These are phyloP conservation scores for Drosophila persimilis DNA, from an alignment of 1,140 invertebrate species.

Conservation along the genomic window DNA sequence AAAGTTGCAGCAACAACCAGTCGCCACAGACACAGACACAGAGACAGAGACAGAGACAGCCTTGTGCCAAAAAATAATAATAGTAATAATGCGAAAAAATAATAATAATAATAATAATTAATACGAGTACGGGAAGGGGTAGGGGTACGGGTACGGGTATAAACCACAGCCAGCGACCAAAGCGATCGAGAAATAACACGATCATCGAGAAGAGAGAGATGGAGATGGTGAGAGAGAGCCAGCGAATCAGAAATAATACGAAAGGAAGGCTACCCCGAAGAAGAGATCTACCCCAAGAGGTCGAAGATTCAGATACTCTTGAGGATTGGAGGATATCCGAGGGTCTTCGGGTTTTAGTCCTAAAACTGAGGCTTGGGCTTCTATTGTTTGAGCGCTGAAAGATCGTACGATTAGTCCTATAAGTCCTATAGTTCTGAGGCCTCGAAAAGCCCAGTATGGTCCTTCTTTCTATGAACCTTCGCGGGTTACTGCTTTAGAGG, in stretches of 20 bases:
- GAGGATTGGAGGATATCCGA: too few relatives aligned
- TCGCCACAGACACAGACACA: constrained; percentile 50
- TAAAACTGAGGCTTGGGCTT: too few relatives aligned
- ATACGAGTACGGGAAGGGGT: constrained; percentile 14
- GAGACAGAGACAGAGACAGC: constrained; percentile 52
- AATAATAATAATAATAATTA: constrained; percentile 45
- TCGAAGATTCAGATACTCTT: too few relatives aligned
- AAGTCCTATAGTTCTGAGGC: too few relatives aligned
- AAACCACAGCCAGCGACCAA: constrained; percentile 19
- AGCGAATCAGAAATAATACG: constrained; percentile 42
- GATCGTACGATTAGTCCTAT: too few relatives aligned
- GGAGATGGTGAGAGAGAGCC: constrained; percentile 2
- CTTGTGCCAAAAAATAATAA: constrained; percentile 77
- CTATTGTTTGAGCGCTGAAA: too few relatives aligned
- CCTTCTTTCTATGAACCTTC: too few relatives aligned
- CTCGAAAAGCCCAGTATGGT: too few relatives aligned
- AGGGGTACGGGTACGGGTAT: background rate
- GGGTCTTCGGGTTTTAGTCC: too few relatives aligned
- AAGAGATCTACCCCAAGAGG: too few relatives aligned
- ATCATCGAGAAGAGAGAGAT: background rate
- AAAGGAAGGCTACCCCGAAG: too few relatives aligned
- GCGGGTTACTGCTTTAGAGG: too few relatives aligned
- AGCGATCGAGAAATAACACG: constrained; percentile 35
- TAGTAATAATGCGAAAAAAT: constrained; percentile 68
- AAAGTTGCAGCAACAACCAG: constrained; percentile 43